Evolutionary conservation across 2,797 vertebrate species (phyloP).

Genomic region (Merluccius polli): DNA sequence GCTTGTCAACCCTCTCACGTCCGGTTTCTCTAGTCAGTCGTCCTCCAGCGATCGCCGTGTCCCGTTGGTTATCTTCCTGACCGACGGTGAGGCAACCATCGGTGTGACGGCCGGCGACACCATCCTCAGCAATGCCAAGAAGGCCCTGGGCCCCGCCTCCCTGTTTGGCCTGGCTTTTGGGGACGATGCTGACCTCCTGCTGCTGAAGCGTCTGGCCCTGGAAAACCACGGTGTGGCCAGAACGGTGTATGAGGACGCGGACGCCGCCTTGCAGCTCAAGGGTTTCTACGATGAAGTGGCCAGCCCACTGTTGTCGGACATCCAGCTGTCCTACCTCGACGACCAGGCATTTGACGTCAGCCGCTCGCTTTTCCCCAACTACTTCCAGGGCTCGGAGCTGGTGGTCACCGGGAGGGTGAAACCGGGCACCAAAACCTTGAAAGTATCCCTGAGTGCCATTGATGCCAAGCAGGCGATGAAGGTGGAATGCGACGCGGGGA

Average conservation of each 20-base stretch:
- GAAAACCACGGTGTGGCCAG: slow-evolving; percentile 78
- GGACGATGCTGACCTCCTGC: slow-evolving; percentile 80
- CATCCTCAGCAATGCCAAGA: slow-evolving; percentile 76
- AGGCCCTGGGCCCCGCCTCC: slow-evolving; percentile 66
- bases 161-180: slow-evolving; percentile 84
- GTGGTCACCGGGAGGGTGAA: slow-evolving; percentile 78
- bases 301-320: slow-evolving; percentile 78
- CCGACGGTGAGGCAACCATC: slow-evolving; percentile 80
- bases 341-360: slow-evolving; percentile 74
- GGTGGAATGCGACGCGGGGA: slow-evolving; percentile 67
- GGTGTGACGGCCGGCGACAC: slow-evolving; percentile 71
- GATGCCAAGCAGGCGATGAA: slow-evolving; percentile 67
- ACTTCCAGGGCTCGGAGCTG: slow-evolving; percentile 83
- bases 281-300: slow-evolving; percentile 83
- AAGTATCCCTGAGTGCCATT: slow-evolving; percentile 67
- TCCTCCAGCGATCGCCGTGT: slow-evolving; percentile 57
- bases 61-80: slow-evolving; percentile 82
- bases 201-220: slow-evolving; percentile 75
- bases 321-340: slow-evolving; percentile 77
- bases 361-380: slow-evolving; percentile 77
- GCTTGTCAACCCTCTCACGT: slow-evolving; percentile 68
- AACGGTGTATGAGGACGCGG: slow-evolving; percentile 79
- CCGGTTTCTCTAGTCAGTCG: slow-evolving; percentile 30
- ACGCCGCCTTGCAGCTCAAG: slow-evolving; percentile 79
- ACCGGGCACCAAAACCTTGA: slow-evolving; percentile 66